Evolutionary conservation across 1,140 invertebrate species (phyloP).

Genomic region (Rhopalosiphum padi): DNA sequence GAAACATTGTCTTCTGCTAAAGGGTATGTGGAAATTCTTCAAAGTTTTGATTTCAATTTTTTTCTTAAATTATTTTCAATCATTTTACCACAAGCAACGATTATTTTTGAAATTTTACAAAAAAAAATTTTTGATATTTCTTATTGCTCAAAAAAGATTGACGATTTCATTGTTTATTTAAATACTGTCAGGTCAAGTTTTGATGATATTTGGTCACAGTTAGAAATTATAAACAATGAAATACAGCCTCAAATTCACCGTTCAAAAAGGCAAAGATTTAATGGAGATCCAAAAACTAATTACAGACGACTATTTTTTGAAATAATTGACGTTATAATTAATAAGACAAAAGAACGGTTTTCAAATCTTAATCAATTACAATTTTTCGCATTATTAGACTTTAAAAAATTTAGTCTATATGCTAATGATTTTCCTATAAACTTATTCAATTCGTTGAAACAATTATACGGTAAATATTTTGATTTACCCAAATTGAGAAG

Average conservation of each 20-base stretch:
- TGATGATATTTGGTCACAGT: slow-evolving; percentile 54
- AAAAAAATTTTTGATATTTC: slow-evolving; percentile 55
- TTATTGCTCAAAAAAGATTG: slow-evolving; percentile 48
- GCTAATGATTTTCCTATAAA: slow-evolving; percentile 46
- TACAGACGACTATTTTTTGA: slow-evolving; percentile 30
- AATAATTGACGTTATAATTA: slow-evolving; percentile 47
- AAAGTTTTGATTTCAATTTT: slow-evolving; percentile 56
- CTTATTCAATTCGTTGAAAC: slow-evolving; percentile 40
- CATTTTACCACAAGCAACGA: slow-evolving; percentile 51
- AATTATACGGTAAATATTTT: slow-evolving; percentile 41
- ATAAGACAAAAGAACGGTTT: slow-evolving; percentile 34
- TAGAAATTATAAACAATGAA: slow-evolving; percentile 10
- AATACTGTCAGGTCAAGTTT: slow-evolving; percentile 35
- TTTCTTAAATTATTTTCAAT: slow-evolving; percentile 52
- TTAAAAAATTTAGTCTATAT: slow-evolving; percentile 35
- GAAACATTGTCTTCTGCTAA: slow-evolving; percentile 53
- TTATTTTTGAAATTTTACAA: slow-evolving; percentile 56
- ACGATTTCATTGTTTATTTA: slow-evolving; percentile 49
- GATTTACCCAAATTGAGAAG: slow-evolving; percentile 40
- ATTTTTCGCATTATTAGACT: slow-evolving; percentile 37
- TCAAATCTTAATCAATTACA: slow-evolving; percentile 24
- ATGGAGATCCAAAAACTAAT: slow-evolving; percentile 24
- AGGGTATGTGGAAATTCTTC: slow-evolving; percentile 37
- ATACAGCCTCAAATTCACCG: slow-evolving; percentile 20
- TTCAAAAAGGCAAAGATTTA: slow-evolving; percentile 46